Evolutionary conservation across 1,140 invertebrate genomes (phyloP).

Genomic region (Hyphantria cunea): DNA sequence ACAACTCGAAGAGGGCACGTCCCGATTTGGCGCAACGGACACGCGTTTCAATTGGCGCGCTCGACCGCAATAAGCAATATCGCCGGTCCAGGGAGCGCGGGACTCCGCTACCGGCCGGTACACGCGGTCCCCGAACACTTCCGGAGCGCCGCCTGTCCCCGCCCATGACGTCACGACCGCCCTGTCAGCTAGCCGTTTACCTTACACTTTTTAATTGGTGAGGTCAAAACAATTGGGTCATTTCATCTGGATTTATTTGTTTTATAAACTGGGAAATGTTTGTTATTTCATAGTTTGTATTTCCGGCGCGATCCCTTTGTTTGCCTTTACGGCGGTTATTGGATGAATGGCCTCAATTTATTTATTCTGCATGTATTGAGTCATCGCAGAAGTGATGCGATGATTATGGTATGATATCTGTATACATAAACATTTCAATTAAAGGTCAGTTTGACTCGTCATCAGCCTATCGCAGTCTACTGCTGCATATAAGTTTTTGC

Average conservation of each 20-base stretch:
- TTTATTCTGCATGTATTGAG: not conserved
- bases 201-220: slow-evolving; percentile 78
- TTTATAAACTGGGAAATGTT: slow-evolving; percentile 46
- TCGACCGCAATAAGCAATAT: slow-evolving; percentile 65
- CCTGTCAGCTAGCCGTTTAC: slow-evolving; percentile 54
- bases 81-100: slow-evolving; percentile 64
- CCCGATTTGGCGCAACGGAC: slow-evolving; percentile 64
- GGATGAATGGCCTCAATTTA: slow-evolving; percentile 8
- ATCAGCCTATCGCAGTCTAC: too few species aligned
- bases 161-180: slow-evolving; percentile 59
- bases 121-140: slow-evolving; percentile 57
- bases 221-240: slow-evolving; percentile 78
- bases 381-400: not conserved
- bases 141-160: slow-evolving; percentile 58
- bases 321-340: slow-evolving; percentile 8
- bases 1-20: slow-evolving; percentile 53
- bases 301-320: slow-evolving; percentile 27
- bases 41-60: slow-evolving; percentile 73
- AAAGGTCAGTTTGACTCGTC: too few species aligned
- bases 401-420: not conserved
- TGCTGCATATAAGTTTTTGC: too few species aligned
- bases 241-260: slow-evolving; percentile 61
- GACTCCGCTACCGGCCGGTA: slow-evolving; percentile 57
- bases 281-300: slow-evolving; percentile 36
- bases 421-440: not conserved